A percentile compares a stretch with the other conserved stretches of the same genome.
phyloP scores from a whole-genome alignment of 2,888 invertebrate species.

The Pardosa pseudoannulata region DNA sequence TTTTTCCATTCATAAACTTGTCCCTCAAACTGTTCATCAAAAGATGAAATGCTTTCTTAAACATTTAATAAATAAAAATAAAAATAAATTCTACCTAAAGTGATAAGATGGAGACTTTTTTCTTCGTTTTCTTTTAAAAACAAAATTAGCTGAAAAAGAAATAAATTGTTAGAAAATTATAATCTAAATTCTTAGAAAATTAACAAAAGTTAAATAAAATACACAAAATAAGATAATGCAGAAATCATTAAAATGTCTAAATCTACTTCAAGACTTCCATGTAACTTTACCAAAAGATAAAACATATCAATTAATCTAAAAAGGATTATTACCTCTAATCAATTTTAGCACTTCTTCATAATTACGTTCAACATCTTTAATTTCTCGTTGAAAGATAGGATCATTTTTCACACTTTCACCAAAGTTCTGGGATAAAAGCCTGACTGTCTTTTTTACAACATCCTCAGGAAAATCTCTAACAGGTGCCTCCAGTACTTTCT shows the following conservation, averaged over 20 bases:
- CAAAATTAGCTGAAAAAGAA: not conserved
- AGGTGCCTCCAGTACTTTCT: conserved; percentile 38
- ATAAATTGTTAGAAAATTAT: not conserved
- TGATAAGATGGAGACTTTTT: not conserved
- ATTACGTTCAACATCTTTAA: conserved; percentile 30
- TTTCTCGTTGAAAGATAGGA: conserved; percentile 27
- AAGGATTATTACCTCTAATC: conserved; percentile 18
- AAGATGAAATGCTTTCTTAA: no score
- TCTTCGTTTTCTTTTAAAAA: not conserved
- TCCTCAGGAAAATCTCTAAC: conserved; percentile 39
- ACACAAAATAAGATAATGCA: no score
- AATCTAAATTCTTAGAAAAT: no score
- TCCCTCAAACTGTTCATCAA: no score
- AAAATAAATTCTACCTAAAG: not conserved
- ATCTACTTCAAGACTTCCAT: no score
- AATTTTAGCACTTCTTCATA: conserved; percentile 49
- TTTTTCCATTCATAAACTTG: no score
- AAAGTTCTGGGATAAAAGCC: conserved; percentile 4
- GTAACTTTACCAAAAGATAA: no score
- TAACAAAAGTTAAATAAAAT: no score
- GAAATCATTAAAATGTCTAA: no score
- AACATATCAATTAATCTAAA: no score
- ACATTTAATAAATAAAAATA: not conserved
- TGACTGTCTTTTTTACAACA: conserved; percentile 14
- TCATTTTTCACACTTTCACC: conserved; percentile 17